Conservation (phyloP, 1,140 invertebrate genomes). For the Pararge aegeria region DNA sequence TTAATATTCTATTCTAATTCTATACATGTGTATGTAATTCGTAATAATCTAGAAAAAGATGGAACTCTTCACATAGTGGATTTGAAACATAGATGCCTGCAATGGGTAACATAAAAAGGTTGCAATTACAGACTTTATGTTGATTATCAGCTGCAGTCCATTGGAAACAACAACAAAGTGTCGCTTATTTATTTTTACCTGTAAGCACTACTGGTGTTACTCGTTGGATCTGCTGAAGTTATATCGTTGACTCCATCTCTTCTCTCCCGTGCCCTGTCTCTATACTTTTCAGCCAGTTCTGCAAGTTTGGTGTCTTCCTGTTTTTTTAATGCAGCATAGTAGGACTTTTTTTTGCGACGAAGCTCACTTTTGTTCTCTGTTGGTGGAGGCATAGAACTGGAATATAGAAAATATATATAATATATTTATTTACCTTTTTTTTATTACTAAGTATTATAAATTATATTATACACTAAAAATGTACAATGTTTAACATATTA, state of each 20-base stretch:
- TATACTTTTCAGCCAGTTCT: constrained; percentile 96
- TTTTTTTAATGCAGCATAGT: constrained; percentile 96
- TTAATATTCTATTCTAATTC: no score
- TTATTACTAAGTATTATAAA: no score
- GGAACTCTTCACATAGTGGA: no score
- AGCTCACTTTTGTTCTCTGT: constrained; percentile 85
- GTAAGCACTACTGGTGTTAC: constrained; percentile 94
- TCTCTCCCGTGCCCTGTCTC: constrained; percentile 96
- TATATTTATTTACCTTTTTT: not conserved
- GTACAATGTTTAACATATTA: no score
- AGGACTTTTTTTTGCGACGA: constrained; percentile 92
- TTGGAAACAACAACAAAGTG: no score
- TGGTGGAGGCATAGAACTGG: constrained; percentile 68
- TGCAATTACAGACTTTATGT: no score
- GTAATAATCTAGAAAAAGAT: no score
- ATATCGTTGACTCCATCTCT: constrained; percentile 94
- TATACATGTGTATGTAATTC: no score
- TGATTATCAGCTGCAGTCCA: no score
- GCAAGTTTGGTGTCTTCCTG: constrained; percentile 98
- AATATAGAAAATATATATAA: not conserved
- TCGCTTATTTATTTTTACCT: constrained; percentile 55
- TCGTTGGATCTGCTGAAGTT: constrained; percentile 90
- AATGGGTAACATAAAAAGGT: no score
- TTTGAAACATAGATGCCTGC: no score
- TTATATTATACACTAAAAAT: no score